Conservation (phyloP, 35 echinoderm and acorn worm species). For the Diadema setosum region DNA sequence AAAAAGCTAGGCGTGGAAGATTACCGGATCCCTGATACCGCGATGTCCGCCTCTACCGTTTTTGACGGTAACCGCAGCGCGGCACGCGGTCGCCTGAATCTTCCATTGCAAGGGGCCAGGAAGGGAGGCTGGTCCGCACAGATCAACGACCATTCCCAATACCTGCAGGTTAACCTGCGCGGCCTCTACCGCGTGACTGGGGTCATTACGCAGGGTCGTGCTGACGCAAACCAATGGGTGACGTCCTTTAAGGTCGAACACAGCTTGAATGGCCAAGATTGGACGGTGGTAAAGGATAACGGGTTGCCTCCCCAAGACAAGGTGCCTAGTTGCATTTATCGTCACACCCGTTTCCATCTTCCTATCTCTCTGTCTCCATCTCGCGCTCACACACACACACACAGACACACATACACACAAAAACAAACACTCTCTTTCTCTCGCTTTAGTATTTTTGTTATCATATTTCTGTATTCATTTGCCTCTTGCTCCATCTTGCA, state of each 20-base stretch:
- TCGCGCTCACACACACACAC: no score
- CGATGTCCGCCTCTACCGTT: neutral
- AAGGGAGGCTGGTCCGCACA: conserved; percentile 17
- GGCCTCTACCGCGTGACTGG: neutral
- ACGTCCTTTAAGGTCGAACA: conserved; percentile 4
- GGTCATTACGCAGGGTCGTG: conserved; percentile 16
- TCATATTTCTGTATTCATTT: no score
- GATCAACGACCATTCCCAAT: conserved; percentile 8
- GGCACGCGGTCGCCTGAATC: neutral
- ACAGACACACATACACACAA: no score
- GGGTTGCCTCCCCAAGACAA: neutral
- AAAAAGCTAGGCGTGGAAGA: conserved; percentile 18
- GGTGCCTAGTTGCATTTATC: no score
- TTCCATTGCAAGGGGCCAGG: neutral
- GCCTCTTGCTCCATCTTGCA: no score
- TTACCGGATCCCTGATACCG: neutral
- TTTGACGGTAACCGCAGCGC: neutral
- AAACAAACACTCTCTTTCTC: no score
- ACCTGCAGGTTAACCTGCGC: conserved; percentile 3
- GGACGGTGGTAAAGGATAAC: neutral
- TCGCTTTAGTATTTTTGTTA: no score
- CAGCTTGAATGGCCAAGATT: neutral
- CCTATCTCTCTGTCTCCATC: no score
- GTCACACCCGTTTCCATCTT: no score
- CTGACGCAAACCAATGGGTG: conserved; percentile 41